Conservation (phyloP, 1,140 invertebrate genomes). For the Agrypnia vestita region DNA sequence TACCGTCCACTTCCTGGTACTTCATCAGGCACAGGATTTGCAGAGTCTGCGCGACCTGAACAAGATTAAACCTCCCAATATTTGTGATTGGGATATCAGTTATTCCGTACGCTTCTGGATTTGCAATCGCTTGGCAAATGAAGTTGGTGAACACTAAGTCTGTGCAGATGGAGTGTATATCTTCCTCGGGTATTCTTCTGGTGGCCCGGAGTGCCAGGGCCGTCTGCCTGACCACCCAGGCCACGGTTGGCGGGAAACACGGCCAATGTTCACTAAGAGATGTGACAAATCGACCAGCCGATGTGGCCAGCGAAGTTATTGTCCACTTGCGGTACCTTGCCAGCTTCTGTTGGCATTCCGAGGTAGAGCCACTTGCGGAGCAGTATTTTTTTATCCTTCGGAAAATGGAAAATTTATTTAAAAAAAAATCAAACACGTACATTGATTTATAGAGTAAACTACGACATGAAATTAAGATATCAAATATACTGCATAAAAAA, state of each 20-base stretch:
- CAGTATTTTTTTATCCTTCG: slow-evolving; percentile 85
- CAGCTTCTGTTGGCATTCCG: slow-evolving; percentile 81
- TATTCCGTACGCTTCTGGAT: slow-evolving; percentile 97
- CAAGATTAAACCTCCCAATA: slow-evolving; percentile 93
- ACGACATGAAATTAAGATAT: no score
- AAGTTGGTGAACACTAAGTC: slow-evolving; percentile 96
- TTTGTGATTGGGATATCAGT: slow-evolving; percentile 94
- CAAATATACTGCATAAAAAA: no score
- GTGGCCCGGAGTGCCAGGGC: slow-evolving; percentile 74
- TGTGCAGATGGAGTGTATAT: slow-evolving; percentile 87
- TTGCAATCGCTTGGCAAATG: slow-evolving; percentile 96
- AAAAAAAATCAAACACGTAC: no score
- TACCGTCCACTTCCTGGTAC: slow-evolving; percentile 78
- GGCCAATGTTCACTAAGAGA: slow-evolving; percentile 91
- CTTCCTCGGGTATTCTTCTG: slow-evolving; percentile 73
- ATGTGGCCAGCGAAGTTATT: slow-evolving; percentile 85
- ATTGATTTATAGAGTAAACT: no score
- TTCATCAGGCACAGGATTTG: slow-evolving; percentile 91
- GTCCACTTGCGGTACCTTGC: slow-evolving; percentile 84
- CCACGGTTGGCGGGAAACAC: slow-evolving; percentile 91
- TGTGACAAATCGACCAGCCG: slow-evolving; percentile 88
- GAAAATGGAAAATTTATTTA: no score
- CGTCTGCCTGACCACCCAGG: slow-evolving; percentile 85
- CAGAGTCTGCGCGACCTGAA: slow-evolving; percentile 92
- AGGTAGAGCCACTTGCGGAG: slow-evolving; percentile 74